These are phyloP conservation scores for Nomada ferruginata DNA, from an alignment of 2,888 invertebrate species.

Conservation along the genomic window DNA sequence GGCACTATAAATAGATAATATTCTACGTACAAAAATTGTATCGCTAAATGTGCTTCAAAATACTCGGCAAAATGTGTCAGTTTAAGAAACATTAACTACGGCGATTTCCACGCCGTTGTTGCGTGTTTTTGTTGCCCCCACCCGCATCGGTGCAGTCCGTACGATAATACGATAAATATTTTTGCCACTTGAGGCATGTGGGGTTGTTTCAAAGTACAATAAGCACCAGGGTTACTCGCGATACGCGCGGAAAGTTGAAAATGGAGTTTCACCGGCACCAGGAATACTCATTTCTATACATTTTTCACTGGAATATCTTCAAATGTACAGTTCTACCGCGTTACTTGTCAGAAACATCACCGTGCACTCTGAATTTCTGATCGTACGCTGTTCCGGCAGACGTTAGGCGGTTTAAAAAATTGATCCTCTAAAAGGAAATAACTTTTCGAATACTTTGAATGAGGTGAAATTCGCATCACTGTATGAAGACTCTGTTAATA, in stretches of 20 bases:
- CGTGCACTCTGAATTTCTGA: slow-evolving; percentile 55
- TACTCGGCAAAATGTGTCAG: too few relatives aligned
- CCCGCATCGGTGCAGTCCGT: not conserved
- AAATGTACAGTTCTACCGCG: slow-evolving; percentile 43
- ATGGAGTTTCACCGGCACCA: slow-evolving; percentile 14
- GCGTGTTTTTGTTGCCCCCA: not conserved
- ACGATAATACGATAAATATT: slow-evolving; percentile 45
- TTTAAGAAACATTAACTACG: too few relatives aligned
- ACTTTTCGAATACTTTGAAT: slow-evolving; percentile 20
- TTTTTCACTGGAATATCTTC: slow-evolving; percentile 36
- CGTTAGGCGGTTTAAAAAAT: slow-evolving; percentile 38
- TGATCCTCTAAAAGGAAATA: slow-evolving; percentile 48
- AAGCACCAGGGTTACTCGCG: slow-evolving; percentile 25
- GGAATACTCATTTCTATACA: slow-evolving; percentile 35
- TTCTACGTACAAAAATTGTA: too few relatives aligned
- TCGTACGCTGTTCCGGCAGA: slow-evolving; percentile 46
- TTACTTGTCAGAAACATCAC: slow-evolving; percentile 37
- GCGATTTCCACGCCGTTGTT: not conserved
- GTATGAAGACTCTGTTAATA: too few relatives aligned
- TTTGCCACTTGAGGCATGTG: slow-evolving; percentile 25
- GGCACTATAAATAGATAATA: too few relatives aligned
- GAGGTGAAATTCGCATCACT: slow-evolving; percentile 58
- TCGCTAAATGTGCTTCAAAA: too few relatives aligned
- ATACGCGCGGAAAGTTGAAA: slow-evolving; percentile 47
- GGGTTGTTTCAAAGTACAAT: slow-evolving; percentile 37